Percentiles rank a stretch among this genome's conserved stretches.
Evolutionary conservation across 2,888 invertebrate genomes (phyloP).

Genomic region (Silvanus unidentatus): DNA sequence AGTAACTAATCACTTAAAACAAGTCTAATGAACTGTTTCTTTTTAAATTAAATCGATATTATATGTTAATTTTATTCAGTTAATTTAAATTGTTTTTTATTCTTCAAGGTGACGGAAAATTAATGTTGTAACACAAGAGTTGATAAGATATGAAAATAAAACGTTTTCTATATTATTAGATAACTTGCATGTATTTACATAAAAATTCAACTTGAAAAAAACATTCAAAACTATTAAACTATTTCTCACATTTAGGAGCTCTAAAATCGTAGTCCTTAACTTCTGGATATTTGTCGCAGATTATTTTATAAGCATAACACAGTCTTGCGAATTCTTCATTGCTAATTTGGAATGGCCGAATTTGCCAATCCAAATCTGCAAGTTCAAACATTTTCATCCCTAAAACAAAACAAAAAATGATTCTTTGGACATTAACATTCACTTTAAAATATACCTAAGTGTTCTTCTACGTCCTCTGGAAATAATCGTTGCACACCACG

Average conservation of each 20-base stretch:
- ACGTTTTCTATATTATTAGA: no score
- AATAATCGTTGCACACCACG: conserved; percentile 68
- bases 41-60: no score
- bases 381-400: conserved; percentile 57
- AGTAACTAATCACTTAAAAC: no score
- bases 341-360: conserved; percentile 66
- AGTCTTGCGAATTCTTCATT: conserved; percentile 74
- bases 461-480: conserved; percentile 61
- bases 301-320: conserved; percentile 68
- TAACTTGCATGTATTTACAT: no score
- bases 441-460: no score
- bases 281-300: conserved; percentile 63
- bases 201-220: no score
- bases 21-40: no score
- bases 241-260: conserved; percentile 38
- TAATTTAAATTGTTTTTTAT: no score
- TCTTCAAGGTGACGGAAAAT: no score
- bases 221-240: neutral
- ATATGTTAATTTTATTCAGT: no score
- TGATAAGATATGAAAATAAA: no score
- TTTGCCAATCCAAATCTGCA: conserved; percentile 65
- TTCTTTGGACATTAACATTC: conserved; percentile 3
- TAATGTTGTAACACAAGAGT: no score
- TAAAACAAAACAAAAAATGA: conserved; percentile 17
- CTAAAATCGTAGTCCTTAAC: conserved; percentile 65